Conservation (phyloP, 1,140 invertebrate species). For the Drosophila sp. region DNA sequence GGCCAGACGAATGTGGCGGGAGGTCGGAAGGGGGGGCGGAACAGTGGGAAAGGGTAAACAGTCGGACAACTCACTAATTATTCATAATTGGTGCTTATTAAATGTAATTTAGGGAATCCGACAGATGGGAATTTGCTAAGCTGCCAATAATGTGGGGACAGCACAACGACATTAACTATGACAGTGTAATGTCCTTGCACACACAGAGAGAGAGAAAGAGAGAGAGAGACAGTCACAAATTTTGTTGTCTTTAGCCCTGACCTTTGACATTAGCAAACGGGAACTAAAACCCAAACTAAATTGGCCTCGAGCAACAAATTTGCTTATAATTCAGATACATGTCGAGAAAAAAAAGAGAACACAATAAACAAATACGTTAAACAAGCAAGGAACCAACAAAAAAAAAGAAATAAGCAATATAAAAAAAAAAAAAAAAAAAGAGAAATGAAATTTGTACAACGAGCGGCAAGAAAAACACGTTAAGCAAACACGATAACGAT, state of each 20-base stretch:
- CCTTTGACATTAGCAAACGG: conserved; percentile 71
- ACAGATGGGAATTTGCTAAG: conserved; percentile 45
- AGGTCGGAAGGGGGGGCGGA: too few relatives aligned
- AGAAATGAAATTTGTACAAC: conserved; percentile 48
- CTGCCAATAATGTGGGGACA: conserved; percentile 58
- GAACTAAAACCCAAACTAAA: conserved; percentile 30
- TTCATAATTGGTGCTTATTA: conserved; percentile 72
- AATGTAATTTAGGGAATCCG: conserved; percentile 56
- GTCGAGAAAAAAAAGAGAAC: conserved; percentile 43
- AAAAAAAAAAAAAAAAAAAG: conserved; percentile 23
- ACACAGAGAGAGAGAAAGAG: conserved; percentile 10
- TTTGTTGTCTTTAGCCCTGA: conserved; percentile 55
- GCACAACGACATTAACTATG: conserved; percentile 30
- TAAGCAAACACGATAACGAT: conserved; percentile 82
- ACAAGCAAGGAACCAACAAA: too few relatives aligned
- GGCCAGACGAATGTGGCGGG: conserved; percentile 5
- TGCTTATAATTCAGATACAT: conserved; percentile 77
- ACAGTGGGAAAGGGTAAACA: too few relatives aligned
- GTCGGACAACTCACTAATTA: conserved; percentile 31
- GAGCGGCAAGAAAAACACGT: conserved; percentile 73
- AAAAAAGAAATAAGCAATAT: conserved; percentile 21
- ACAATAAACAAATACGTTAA: conserved; percentile 25
- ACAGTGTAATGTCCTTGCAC: conserved; percentile 53
- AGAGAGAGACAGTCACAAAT: neutral
- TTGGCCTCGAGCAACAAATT: conserved; percentile 72